A percentile compares a stretch with the other conserved stretches of the same genome.
Evolutionary conservation across 1,140 invertebrate genomes (phyloP).

Genomic region (Danaus plexippus): DNA sequence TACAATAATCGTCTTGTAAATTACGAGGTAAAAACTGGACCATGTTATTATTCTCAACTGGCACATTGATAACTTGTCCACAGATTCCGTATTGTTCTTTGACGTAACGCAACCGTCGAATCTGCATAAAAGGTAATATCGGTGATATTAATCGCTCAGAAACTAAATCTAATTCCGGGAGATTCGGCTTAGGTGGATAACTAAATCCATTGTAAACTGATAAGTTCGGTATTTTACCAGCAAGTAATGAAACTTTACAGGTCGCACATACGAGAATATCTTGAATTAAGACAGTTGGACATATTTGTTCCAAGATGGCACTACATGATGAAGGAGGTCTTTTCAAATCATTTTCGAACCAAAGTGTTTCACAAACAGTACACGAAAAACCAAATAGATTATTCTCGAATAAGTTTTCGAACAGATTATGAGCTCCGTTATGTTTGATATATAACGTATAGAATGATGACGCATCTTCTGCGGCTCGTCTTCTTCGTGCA

Average conservation of each 20-base stretch:
- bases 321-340: background rate
- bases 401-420: conserved; percentile 7
- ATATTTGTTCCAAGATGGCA: conserved; percentile 5
- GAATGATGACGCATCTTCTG: conserved; percentile 3
- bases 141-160: conserved; percentile 35
- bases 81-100: conserved; percentile 31
- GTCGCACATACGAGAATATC: conserved; percentile 8
- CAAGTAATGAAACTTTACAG: conserved; percentile 7
- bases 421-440: conserved; percentile 8
- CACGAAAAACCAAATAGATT: conserved; percentile 4
- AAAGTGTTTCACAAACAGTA: conserved; percentile 4
- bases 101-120: conserved; percentile 34
- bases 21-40: conserved; percentile 29
- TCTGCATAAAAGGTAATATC: conserved; percentile 45
- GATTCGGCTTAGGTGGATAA: conserved; percentile 1
- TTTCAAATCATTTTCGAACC: conserved; percentile 5
- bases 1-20: conserved; percentile 24
- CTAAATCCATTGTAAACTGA: conserved; percentile 11
- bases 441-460: conserved; percentile 8
- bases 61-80: conserved; percentile 41
- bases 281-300: conserved; percentile 3
- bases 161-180: conserved; percentile 15
- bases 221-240: conserved; percentile 7
- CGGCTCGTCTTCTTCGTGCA: conserved; percentile 5
- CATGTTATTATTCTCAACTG: conserved; percentile 30